A percentile compares a stretch with the other conserved stretches of the same genome.
These are phyloP conservation scores for Synchiropus splendidus DNA, from an alignment of 2,113 vertebrate species.

Conservation along the genomic window DNA sequence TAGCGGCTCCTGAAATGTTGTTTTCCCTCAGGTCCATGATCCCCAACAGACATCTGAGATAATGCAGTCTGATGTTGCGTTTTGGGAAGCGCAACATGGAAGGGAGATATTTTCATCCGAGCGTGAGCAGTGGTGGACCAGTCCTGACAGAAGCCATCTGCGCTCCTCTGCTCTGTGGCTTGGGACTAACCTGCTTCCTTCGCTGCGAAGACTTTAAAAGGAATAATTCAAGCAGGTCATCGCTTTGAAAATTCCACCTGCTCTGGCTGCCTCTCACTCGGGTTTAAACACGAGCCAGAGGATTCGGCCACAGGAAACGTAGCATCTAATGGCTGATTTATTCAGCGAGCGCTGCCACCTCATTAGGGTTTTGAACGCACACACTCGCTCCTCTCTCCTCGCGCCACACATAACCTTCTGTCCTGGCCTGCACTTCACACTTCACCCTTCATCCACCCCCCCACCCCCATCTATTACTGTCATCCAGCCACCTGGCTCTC, in stretches of 20 bases:
- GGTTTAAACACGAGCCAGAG: constrained; percentile 3
- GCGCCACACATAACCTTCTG: constrained; percentile 7
- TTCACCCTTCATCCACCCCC: constrained; percentile 7
- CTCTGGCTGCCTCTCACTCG: too few species aligned
- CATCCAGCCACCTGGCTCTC: constrained; percentile 61
- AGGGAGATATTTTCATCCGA: too few species aligned
- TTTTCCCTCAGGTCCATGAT: too few species aligned
- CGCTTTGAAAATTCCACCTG: constrained; percentile 19
- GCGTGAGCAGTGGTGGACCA: not conserved
- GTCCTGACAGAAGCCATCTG: constrained; percentile 24
- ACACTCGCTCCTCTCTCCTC: constrained; percentile 28
- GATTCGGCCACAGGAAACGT: constrained; percentile 13
- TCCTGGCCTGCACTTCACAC: constrained; percentile 42
- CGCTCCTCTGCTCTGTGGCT: constrained; percentile 16
- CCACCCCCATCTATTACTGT: constrained; percentile 45
- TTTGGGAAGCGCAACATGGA: too few species aligned
- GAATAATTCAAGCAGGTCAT: constrained; percentile 36
- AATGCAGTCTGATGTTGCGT: too few species aligned
- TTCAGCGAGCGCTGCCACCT: constrained; percentile 31
- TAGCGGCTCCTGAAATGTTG: too few species aligned
- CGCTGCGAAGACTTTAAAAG: constrained; percentile 15
- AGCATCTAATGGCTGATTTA: constrained; percentile 25
- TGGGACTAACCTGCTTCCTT: constrained; percentile 3
- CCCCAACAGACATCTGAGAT: too few species aligned
- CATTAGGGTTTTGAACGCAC: constrained; percentile 40